Base-by-base conservation (phyloP, 1,140 invertebrate species). In the Cydia strobilella region DNA sequence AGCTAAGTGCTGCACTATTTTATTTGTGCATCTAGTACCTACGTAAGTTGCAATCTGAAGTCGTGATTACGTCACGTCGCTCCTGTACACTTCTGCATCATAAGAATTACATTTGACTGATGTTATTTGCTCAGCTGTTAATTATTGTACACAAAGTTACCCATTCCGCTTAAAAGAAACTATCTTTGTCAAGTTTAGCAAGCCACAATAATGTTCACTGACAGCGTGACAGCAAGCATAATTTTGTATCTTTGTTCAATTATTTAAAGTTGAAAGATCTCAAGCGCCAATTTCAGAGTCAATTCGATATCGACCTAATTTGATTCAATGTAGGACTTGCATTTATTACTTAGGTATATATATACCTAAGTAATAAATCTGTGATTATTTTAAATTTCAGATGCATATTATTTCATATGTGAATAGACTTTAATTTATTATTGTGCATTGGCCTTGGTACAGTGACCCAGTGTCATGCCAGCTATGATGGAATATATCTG, bases 351-450 rank as follows among this genome's bases (percentile, higher is more conserved):
- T 25, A 7, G 15, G 18, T 62, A 18, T 54, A n/a, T 15, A 1
- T 18, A 3, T n/a, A n/a, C 1, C 13, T n/a, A 63, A 63, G 12
- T n/a, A n/a, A n/a, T n/a, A n/a, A n/a, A 13, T 7, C 7, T 9
- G 15, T n/a, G 9, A 66, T 6, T 35, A 27, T 66, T 7, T 66
- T 15, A 12, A 65, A 39, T 35, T 66, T n/a, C 31, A 2, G 65
- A 66, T 66, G 65, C 65, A 66, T 66, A 18, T 39, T 20, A 25
- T 25, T n/a, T n/a, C n/a, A n/a, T 3, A 18, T 35, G 25, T 39
- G 31, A 66, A 35, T 66, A 12, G 65, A n/a, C 9, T n/a, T n/a
- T 66, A 66, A 66, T 66, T 66, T 66, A 31, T 39, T 31, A 31
- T 66, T 66, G 27, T 66, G 12, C 15, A 27, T 13, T 27, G 65